Percentiles rank a stretch among this genome's conserved stretches.
phyloP scores from a whole-genome alignment of 2,113 vertebrate genomes.

The Arvicanthis niloticus region DNA sequence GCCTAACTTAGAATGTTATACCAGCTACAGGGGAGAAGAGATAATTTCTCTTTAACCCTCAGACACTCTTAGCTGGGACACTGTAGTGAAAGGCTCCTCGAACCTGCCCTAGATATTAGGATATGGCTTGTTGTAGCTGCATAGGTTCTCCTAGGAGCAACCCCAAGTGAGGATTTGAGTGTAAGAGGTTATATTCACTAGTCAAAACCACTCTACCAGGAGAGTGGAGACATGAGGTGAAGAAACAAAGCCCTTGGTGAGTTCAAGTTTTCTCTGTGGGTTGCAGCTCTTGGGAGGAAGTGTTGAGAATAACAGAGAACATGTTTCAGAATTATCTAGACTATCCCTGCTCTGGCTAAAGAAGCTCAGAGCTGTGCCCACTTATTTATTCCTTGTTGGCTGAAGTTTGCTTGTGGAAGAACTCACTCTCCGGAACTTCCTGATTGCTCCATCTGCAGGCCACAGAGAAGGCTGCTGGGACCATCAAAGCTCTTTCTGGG shows the following conservation, averaged over 20 bases:
- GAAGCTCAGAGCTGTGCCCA: not conserved
- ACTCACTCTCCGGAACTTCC: not conserved
- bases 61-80: not conserved
- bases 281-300: not conserved
- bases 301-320: not conserved
- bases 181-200: not conserved
- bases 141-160: not conserved
- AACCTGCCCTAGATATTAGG: not conserved
- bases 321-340: not conserved
- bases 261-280: not conserved
- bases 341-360: not conserved
- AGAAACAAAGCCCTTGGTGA: fast-evolving
- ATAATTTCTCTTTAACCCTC: not conserved
- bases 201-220: not conserved
- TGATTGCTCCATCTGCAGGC: not conserved
- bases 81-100: not conserved
- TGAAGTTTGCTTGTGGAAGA: not conserved
- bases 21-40: not conserved
- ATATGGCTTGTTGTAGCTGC: not conserved
- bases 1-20: not conserved
- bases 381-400: not conserved
- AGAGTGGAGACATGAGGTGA: not conserved
- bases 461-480: not conserved
- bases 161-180: not conserved
- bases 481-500: not conserved